Conservation (phyloP, 2,113 vertebrate genomes). For the Sialia sialis region DNA sequence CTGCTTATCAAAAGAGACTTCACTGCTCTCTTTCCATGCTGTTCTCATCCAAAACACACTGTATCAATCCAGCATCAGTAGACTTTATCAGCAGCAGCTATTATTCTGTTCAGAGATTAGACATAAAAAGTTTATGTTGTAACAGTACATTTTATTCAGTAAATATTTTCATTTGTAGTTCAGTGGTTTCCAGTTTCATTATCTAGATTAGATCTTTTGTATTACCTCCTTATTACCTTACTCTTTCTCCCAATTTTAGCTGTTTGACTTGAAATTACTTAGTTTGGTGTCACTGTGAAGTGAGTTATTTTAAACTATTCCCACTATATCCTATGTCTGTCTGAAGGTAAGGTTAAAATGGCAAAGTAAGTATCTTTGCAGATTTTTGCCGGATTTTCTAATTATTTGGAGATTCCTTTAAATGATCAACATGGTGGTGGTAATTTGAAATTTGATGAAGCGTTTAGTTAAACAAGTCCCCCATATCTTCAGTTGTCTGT, state of each 20-base stretch:
- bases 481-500: neutral
- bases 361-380: neutral
- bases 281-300: neutral
- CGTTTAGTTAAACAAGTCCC: neutral
- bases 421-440: neutral
- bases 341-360: neutral
- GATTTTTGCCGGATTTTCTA: neutral
- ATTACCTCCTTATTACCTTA: neutral
- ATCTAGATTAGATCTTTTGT: neutral
- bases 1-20: slow-evolving; percentile 61
- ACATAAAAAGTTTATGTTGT: neutral
- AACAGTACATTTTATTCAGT: neutral
- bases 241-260: neutral
- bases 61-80: slow-evolving; percentile 20
- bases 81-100: neutral
- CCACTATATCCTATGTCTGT: neutral
- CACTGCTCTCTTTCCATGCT: slow-evolving; percentile 30
- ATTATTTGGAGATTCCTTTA: neutral
- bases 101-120: neutral
- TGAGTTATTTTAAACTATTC: neutral
- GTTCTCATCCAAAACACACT: slow-evolving; percentile 43
- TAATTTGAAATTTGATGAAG: neutral
- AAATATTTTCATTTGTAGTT: neutral
- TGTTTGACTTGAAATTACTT: neutral
- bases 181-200: slow-evolving; percentile 8